These are phyloP conservation scores for Papilio protenor DNA, from an alignment of 2,888 invertebrate genomes.

Conservation along the genomic window DNA sequence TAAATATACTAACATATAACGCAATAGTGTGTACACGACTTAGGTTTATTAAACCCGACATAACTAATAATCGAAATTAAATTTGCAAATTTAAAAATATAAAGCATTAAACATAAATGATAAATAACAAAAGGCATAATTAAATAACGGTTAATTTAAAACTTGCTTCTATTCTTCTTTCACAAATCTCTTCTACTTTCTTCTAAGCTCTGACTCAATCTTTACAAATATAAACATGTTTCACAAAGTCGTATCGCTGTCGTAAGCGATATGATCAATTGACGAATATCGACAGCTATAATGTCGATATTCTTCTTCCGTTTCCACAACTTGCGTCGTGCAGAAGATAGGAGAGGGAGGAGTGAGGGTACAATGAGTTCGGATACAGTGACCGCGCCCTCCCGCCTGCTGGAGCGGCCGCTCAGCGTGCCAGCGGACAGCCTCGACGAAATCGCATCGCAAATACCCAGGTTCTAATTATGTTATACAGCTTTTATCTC, in stretches of 20 bases:
- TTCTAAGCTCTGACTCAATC: background rate
- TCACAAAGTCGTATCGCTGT: background rate
- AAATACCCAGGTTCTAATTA: constrained; percentile 92
- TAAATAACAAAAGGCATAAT: background rate
- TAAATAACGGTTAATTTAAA: no score
- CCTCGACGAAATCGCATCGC: constrained; percentile 95
- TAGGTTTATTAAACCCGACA: background rate
- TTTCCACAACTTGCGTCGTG: constrained; percentile 94
- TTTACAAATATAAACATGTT: background rate
- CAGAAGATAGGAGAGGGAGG: constrained; percentile 86
- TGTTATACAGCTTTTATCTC: constrained; percentile 42
- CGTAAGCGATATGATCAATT: background rate
- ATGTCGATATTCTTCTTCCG: constrained; percentile 99
- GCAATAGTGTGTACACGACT: background rate
- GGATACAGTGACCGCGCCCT: constrained; percentile 89
- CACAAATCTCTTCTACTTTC: background rate
- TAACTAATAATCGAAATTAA: background rate
- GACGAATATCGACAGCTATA: constrained; percentile 68
- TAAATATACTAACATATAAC: background rate
- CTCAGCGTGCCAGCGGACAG: constrained; percentile 94
- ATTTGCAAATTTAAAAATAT: no score
- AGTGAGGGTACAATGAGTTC: constrained; percentile 66
- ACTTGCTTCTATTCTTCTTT: background rate
- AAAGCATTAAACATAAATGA: background rate
- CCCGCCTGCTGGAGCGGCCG: constrained; percentile 92